Base-by-base conservation (phyloP, 2,113 vertebrate genomes). In the Piaya cayana region DNA sequence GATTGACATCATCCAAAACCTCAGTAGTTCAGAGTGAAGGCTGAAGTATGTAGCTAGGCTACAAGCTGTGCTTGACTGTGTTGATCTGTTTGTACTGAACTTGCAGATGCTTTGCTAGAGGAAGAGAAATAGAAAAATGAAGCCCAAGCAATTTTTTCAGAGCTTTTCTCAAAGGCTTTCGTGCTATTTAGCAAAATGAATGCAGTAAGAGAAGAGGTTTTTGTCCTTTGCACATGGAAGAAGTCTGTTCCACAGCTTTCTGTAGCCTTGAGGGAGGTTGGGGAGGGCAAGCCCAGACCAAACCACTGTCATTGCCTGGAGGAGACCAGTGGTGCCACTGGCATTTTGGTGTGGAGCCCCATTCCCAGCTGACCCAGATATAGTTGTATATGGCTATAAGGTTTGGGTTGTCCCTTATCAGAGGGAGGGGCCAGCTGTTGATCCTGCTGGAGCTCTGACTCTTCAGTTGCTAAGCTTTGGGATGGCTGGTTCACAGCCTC, bases 1-100 rank as follows among this genome's bases (percentile, higher is more conserved):
- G 79, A 56, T 77, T 95, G 94, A 97, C 95, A 94, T 96, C 92
- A 96, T 69, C 67, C 87, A 89, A 94, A 97, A 96, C 93, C 93
- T 97, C 95, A 94, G 83, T 1, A 49, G 72, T 56, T 88, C 43
- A 90, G 76, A 78, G 87, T 84, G 83, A 64, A 93, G 72, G 72
- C 95, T 92, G 64, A 83, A 86, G 52, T 27, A 4, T 32, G 90
- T 68, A 77, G 67, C 92, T 70, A 39, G 68, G 93, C 75, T 94
- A 69, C 82, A 80, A 71, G 64, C 86, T 52, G 72, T 81, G 92
- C 82, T 78, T 45, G 37, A 10, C 67, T 64, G 1, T 47, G 52
- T 89, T 79, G 39, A 77, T 89, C 63, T 87, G 64, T 90, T 93
- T 88, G 85, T 86, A 69, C 69, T 64, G 34, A 92, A 58, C 76